phyloP scores from a whole-genome alignment of 1,140 invertebrate species.

The Tetraneura akinire region DNA sequence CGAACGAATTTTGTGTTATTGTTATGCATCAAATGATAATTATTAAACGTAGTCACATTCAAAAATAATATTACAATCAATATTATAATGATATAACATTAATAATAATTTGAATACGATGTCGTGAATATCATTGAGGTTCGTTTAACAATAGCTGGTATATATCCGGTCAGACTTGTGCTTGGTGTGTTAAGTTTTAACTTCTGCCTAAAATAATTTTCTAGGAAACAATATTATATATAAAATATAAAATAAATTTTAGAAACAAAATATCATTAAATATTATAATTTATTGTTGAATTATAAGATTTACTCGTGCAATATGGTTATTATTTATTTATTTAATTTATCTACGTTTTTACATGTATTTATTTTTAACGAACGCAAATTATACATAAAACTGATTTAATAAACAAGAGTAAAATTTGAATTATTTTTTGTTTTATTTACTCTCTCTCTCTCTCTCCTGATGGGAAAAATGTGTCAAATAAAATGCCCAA shows the following conservation, averaged over 20 bases:
- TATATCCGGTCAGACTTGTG: background rate
- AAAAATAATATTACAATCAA: background rate
- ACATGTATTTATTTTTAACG: background rate
- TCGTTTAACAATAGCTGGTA: background rate
- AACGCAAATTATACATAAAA: background rate
- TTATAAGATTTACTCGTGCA: background rate
- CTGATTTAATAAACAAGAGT: background rate
- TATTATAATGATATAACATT: background rate
- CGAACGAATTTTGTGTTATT: background rate
- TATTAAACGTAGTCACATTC: background rate
- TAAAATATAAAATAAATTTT: too few relatives aligned
- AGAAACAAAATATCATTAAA: background rate
- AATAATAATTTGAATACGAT: background rate
- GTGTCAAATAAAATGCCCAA: constrained; percentile 11
- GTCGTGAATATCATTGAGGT: background rate
- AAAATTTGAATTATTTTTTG: background rate
- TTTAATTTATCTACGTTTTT: background rate
- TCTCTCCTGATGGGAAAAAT: background rate
- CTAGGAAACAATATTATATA: background rate
- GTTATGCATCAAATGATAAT: background rate
- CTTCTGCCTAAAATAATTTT: background rate
- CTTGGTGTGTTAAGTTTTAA: background rate
- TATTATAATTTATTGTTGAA: background rate
- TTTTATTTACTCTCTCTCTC: background rate
- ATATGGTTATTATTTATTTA: background rate